Base-by-base conservation (phyloP, 2,888 invertebrate genomes). In the Hirtodrosophila alboralis region DNA sequence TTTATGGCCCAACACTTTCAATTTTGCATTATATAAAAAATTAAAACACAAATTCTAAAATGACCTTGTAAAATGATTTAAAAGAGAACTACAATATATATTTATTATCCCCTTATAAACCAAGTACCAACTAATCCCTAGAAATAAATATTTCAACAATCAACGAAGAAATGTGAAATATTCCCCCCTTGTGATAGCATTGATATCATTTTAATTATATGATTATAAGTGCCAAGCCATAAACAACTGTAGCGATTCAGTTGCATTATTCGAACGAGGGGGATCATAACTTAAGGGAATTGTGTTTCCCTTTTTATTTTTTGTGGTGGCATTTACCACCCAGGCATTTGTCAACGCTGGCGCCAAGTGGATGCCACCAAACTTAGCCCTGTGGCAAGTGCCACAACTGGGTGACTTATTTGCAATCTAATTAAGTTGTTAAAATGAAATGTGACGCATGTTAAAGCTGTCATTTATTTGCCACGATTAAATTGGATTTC, bases 271-370 rank as follows among this genome's bases (percentile, higher is more conserved):
- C 13, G 12, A 26, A 58, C 7, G 23, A 44, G 67, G 73, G 59
- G 28, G 53, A 12, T 12, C 10, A n/a, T 12, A 30, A 33, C 13
- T 36, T 43, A 12, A 26, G 53, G 66, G 51, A 27, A 31, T 34
- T 49, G 10, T 49, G 26, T 13, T 27, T 10, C 33, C 47, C 23
- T 12, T 16, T 14, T 38, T n/a, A n/a, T n/a, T n/a, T n/a, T n/a
- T n/a, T n/a, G n/a, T n/a, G n/a, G 54, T 13, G 71, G 64, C 49
- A 53, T 45, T 68, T 79, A 45, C 86, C 79, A 80, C 86, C 86
- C 79, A 79, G 38, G 86, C 73, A 63, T 71, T 79, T 86, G 86
- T 80, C 79, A 80, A 54, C 86, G 80, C 72, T 86, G 79, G 79
- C 79, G 79, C 79, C 79, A 79, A 83, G 60, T 64, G 63, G 37